Evolutionary conservation across 2,113 vertebrate genomes (phyloP).

Genomic region (Pseudopodoces humilis): DNA sequence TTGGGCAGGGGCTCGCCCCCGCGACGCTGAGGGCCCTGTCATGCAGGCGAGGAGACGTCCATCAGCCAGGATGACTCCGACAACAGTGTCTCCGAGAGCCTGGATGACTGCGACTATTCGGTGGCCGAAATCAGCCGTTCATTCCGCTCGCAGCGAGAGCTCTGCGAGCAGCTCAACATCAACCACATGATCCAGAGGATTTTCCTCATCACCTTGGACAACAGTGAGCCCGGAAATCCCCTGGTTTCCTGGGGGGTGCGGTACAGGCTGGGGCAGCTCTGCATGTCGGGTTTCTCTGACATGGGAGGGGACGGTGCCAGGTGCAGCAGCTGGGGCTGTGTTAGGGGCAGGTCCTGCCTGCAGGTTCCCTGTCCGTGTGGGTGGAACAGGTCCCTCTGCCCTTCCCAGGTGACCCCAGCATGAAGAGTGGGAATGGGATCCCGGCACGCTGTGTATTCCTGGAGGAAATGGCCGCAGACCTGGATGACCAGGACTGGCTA

Average conservation of each 20-base stretch:
- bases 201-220: slow-evolving; percentile 97
- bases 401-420: slow-evolving; percentile 87
- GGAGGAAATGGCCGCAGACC: slow-evolving; percentile 92
- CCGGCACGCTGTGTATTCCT: slow-evolving; percentile 92
- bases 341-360: no score
- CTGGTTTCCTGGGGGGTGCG: accelerated
- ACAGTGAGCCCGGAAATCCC: slow-evolving; percentile 82
- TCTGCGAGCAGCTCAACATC: slow-evolving; percentile 97
- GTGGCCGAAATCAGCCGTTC: slow-evolving; percentile 95
- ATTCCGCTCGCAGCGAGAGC: slow-evolving; percentile 93
- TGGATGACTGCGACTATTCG: slow-evolving; percentile 95
- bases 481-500: slow-evolving; percentile 97
- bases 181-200: slow-evolving; percentile 99
- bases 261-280: not conserved
- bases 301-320: accelerated
- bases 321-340: not conserved
- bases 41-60: slow-evolving; percentile 82
- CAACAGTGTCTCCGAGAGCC: slow-evolving; percentile 93
- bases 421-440: slow-evolving; percentile 92
- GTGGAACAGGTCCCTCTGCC: not conserved
- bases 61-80: slow-evolving; percentile 94
- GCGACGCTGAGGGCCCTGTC: not conserved
- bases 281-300: accelerated
- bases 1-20: no score
- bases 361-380: accelerated